These are phyloP conservation scores for Hyposoter dolosus DNA, from an alignment of 2,888 invertebrate genomes.

Conservation along the genomic window DNA sequence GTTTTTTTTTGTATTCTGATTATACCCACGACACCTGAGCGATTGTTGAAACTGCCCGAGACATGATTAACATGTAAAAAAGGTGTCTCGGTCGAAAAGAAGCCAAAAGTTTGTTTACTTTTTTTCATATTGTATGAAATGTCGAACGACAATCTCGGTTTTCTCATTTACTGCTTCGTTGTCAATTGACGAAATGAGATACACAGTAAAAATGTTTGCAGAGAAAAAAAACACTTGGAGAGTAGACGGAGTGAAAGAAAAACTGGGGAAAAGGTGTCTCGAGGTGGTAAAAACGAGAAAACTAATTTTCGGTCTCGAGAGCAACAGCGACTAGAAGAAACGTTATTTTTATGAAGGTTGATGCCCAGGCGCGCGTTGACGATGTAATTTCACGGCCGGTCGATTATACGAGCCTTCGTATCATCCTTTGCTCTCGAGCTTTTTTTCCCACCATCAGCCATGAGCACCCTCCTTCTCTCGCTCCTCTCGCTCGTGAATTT, in stretches of 20 bases:
- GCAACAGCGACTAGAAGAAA: conserved; percentile 36
- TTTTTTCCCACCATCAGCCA: conserved; percentile 39
- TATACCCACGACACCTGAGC: neutral
- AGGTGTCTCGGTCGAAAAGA: neutral
- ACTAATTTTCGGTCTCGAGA: conserved; percentile 59
- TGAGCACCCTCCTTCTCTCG: conserved; percentile 32
- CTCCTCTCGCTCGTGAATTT: conserved; percentile 29
- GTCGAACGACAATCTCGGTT: conserved; percentile 6
- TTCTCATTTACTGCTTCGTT: conserved; percentile 17
- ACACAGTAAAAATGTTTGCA: conserved; percentile 2
- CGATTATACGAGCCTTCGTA: conserved; percentile 65
- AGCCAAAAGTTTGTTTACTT: neutral
- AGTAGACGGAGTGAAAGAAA: conserved; percentile 29
- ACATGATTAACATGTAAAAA: neutral
- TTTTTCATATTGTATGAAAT: neutral
- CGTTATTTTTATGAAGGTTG: conserved; percentile 60
- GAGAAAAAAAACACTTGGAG: conserved; percentile 6
- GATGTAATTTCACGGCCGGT: conserved; percentile 68
- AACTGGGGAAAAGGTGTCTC: conserved; percentile 18
- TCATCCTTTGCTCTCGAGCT: conserved; percentile 51
- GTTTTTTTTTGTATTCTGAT: neutral
- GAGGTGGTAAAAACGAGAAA: conserved; percentile 49
- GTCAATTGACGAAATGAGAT: conserved; percentile 16
- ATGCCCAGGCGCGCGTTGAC: conserved; percentile 34
- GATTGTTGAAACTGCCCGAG: neutral